These are phyloP conservation scores for Littorina saxatilis DNA, from an alignment of 1,140 invertebrate genomes.

Conservation along the genomic window DNA sequence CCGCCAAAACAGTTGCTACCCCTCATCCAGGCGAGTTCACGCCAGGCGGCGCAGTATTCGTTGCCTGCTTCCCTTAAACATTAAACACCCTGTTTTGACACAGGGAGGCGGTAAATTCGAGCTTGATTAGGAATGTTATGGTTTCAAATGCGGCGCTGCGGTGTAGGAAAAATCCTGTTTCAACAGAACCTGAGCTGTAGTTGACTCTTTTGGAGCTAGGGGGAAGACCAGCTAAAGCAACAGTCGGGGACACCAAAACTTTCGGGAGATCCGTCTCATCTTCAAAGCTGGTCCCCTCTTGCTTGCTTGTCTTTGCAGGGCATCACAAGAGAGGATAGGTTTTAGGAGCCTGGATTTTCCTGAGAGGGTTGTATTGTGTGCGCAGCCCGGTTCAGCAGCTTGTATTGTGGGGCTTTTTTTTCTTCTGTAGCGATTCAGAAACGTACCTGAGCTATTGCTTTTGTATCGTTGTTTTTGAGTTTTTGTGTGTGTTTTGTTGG, in stretches of 20 bases:
- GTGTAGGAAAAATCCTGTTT: not conserved
- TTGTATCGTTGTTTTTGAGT: too few relatives aligned
- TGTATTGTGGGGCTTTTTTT: too few relatives aligned
- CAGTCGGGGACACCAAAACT: not conserved
- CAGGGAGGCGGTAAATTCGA: conserved; percentile 15
- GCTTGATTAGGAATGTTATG: conserved; percentile 35
- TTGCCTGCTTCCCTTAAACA: not conserved
- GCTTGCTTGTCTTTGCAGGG: not conserved
- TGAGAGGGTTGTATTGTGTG: too few relatives aligned
- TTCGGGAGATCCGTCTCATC: not conserved
- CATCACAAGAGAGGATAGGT: too few relatives aligned
- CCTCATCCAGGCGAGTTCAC: not conserved
- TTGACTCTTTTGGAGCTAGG: conserved; percentile 1
- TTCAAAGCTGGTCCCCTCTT: not conserved
- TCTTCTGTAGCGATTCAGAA: too few relatives aligned
- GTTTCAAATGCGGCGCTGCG: conserved; percentile 13
- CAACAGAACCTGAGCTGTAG: conserved; percentile 18
- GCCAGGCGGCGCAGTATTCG: not conserved
- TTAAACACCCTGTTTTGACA: conserved; percentile 22
- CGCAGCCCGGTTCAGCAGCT: too few relatives aligned
- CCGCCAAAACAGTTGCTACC: not conserved
- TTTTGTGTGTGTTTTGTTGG: too few relatives aligned
- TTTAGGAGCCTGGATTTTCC: too few relatives aligned
- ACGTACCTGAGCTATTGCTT: too few relatives aligned
- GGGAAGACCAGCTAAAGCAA: not conserved